Evolutionary conservation across 1,140 invertebrate genomes (phyloP).

Genomic region (Brachionus sp.): DNA sequence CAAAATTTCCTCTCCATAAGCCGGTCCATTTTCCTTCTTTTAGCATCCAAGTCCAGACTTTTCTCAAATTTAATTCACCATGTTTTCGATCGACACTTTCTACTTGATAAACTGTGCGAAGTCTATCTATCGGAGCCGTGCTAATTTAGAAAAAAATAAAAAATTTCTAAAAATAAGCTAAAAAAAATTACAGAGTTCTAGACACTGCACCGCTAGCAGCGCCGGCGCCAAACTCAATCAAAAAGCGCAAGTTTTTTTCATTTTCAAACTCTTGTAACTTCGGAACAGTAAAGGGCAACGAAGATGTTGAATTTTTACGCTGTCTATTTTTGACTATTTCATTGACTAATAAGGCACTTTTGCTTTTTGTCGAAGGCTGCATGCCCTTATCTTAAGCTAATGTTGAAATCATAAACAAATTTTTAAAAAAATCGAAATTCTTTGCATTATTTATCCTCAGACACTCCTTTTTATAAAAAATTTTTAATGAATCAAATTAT

Average conservation of each 20-base stretch:
- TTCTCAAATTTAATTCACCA: not conserved
- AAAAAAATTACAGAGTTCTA: constrained; percentile 68
- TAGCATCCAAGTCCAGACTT: constrained; percentile 63
- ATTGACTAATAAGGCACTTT: constrained; percentile 12
- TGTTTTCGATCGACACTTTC: not conserved
- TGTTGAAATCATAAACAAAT: not conserved
- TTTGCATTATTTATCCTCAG: not conserved
- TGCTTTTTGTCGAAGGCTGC: not conserved
- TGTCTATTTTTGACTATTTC: constrained; percentile 23
- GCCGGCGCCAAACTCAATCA: constrained; percentile 73
- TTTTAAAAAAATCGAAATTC: not conserved
- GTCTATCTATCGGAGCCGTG: not conserved
- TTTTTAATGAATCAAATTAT: not conserved
- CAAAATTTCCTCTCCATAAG: constrained; percentile 94
- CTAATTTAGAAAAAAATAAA: constrained; percentile 22
- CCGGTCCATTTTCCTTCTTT: constrained; percentile 82
- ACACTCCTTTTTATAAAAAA: not conserved
- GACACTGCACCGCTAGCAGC: constrained; percentile 92
- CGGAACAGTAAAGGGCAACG: not conserved
- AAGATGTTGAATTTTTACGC: constrained; percentile 6
- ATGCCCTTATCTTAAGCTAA: not conserved
- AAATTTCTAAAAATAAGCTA: not conserved
- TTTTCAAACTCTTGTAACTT: not conserved
- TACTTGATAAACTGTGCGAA: constrained; percentile 43
- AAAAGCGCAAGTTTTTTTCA: not conserved